Percentiles rank a stretch among this genome's conserved stretches.
Conservation (phyloP, 2,888 invertebrate species). For the Himalopsyche kuldschensis region DNA sequence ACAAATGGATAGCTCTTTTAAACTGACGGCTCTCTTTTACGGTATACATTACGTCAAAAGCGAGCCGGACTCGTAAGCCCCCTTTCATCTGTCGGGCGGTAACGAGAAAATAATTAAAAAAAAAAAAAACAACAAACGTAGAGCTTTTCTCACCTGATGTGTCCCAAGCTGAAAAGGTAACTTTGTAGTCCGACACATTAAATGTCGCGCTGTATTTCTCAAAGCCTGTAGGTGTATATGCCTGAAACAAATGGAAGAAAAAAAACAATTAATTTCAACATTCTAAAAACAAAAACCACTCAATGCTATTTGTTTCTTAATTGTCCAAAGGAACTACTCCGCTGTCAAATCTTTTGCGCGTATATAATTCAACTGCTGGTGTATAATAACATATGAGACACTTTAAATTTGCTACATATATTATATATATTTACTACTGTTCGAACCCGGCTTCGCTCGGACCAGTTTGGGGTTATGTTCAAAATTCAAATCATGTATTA, state of each 20-base stretch:
- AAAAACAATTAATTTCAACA: not conserved
- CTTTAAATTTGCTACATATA: too few species aligned
- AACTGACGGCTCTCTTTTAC: not conserved
- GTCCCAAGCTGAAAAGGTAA: slow-evolving; percentile 66
- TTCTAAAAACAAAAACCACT: not conserved
- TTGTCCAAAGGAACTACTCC: not conserved
- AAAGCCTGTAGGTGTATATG: slow-evolving; percentile 65
- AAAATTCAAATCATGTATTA: too few species aligned
- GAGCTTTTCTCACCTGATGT: slow-evolving; percentile 57
- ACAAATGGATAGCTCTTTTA: not conserved
- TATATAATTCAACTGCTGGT: too few species aligned
- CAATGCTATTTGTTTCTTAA: not conserved
- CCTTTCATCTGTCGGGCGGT: not conserved
- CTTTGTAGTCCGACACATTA: slow-evolving; percentile 61
- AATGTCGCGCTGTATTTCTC: slow-evolving; percentile 64
- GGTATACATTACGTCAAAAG: not conserved
- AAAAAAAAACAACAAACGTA: not conserved
- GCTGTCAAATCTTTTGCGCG: too few species aligned
- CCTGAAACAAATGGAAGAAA: slow-evolving; percentile 51
- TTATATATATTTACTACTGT: too few species aligned
- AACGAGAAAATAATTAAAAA: not conserved
- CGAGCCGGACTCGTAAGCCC: not conserved
- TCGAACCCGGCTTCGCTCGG: too few species aligned
- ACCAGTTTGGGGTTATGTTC: too few species aligned
- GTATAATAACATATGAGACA: too few species aligned